A percentile compares a stretch with the other conserved stretches of the same genome.
These are phyloP conservation scores for Vireo altiloquus DNA, from an alignment of 2,113 vertebrate genomes.

Conservation along the genomic window DNA sequence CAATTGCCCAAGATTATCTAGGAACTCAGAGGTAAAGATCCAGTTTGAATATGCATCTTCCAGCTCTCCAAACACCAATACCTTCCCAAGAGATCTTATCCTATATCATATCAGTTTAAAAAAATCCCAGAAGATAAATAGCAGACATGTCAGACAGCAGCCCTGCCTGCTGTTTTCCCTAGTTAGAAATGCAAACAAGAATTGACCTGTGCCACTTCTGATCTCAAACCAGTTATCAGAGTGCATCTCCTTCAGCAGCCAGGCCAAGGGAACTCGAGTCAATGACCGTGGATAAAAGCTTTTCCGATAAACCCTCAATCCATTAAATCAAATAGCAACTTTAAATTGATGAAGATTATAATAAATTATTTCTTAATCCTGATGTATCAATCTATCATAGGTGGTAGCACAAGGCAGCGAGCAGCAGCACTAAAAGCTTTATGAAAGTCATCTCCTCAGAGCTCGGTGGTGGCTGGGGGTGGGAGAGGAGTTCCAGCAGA, in stretches of 20 bases:
- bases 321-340: slow-evolving; percentile 73
- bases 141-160: slow-evolving; percentile 20
- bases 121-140: slow-evolving; percentile 33
- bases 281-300: slow-evolving; percentile 75
- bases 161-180: slow-evolving; percentile 43
- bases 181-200: slow-evolving; percentile 57
- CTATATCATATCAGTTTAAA: neutral
- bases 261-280: slow-evolving; percentile 56
- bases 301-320: slow-evolving; percentile 77
- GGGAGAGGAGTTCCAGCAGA: neutral
- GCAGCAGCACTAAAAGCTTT: slow-evolving; percentile 33
- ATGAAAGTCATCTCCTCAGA: neutral
- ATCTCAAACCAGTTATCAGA: slow-evolving; percentile 66
- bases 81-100: neutral
- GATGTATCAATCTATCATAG: slow-evolving; percentile 61
- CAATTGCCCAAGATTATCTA: neutral
- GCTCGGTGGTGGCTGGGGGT: neutral
- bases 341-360: slow-evolving; percentile 70
- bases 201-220: slow-evolving; percentile 51
- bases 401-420: neutral
- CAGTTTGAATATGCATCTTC: neutral
- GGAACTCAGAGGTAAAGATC: neutral
- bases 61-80: neutral
- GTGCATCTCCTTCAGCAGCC: slow-evolving; percentile 48
- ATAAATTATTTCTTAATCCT: slow-evolving; percentile 66